Evolutionary conservation across 2,113 vertebrate genomes (phyloP).

Genomic region (Hylia prasina): DNA sequence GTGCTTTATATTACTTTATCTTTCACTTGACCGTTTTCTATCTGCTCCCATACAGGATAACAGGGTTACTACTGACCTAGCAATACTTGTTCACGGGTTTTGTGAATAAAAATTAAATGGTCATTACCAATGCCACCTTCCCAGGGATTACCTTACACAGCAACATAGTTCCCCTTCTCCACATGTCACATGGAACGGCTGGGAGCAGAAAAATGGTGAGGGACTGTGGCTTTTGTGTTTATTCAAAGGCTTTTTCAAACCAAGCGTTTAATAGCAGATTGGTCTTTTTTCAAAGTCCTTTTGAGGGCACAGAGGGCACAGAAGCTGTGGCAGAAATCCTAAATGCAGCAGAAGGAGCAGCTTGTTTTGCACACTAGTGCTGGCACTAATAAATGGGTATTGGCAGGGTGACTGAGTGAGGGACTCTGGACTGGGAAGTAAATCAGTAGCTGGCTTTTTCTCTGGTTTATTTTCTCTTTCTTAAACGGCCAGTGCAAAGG

Average conservation of each 20-base stretch:
- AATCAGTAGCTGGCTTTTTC: background rate
- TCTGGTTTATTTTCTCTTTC: background rate
- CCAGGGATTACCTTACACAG: background rate
- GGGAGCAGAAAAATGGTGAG: background rate
- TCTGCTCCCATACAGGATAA: background rate
- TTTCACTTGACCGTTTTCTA: background rate
- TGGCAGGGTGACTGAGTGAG: slow-evolving; percentile 16
- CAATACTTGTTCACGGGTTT: background rate
- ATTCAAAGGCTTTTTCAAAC: slow-evolving; percentile 4
- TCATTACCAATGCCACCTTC: background rate
- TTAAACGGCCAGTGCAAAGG: background rate
- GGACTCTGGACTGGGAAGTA: slow-evolving; percentile 2
- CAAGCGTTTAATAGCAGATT: slow-evolving; percentile 25
- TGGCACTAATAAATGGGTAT: slow-evolving; percentile 8
- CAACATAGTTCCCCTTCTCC: background rate
- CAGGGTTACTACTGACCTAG: background rate
- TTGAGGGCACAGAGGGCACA: background rate
- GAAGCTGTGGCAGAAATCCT: slow-evolving; percentile 35
- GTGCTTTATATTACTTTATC: background rate
- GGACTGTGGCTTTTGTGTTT: slow-evolving; percentile 6
- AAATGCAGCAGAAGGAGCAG: slow-evolving; percentile 44
- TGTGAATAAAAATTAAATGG: background rate
- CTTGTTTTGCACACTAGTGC: slow-evolving; percentile 25
- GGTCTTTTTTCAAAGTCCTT: slow-evolving; percentile 29
- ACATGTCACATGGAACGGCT: background rate